These are phyloP conservation scores for Bombyx huttoni DNA, from an alignment of 2,888 invertebrate species.

Conservation along the genomic window DNA sequence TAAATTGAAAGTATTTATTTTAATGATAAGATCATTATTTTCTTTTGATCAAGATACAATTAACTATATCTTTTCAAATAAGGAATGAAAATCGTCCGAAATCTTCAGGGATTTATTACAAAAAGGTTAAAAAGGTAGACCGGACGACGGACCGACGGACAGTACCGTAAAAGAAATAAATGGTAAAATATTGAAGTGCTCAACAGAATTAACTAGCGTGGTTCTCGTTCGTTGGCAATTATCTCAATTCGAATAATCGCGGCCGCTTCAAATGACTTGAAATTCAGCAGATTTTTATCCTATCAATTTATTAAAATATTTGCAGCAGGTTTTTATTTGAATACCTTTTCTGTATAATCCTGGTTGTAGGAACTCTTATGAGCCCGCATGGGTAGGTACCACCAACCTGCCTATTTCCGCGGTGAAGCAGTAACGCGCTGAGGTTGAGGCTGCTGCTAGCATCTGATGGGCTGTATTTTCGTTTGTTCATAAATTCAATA, in stretches of 20 bases:
- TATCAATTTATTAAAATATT: not conserved
- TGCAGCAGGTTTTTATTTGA: not conserved
- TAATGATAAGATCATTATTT: too few species aligned
- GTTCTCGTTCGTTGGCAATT: slow-evolving; percentile 29
- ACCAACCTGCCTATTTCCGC: too few species aligned
- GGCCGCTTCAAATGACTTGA: not conserved
- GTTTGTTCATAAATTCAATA: too few species aligned
- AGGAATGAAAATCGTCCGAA: not conserved
- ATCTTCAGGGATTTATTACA: not conserved
- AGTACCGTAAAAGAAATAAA: slow-evolving; percentile 4
- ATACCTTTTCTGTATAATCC: too few species aligned
- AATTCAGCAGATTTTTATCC: not conserved
- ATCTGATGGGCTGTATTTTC: too few species aligned
- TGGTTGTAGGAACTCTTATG: too few species aligned
- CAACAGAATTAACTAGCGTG: slow-evolving; percentile 19
- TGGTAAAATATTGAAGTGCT: slow-evolving; percentile 14
- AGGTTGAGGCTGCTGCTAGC: too few species aligned
- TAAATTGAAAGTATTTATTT: too few species aligned
- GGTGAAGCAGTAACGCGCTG: too few species aligned
- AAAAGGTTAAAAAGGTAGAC: not conserved
- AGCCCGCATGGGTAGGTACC: too few species aligned
- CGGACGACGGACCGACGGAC: not conserved
- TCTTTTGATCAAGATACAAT: too few species aligned
- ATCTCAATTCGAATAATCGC: slow-evolving; percentile 33
- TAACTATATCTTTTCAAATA: not conserved